Base-by-base conservation (phyloP, 2,113 vertebrate genomes). In the Pseudonaja textilis region DNA sequence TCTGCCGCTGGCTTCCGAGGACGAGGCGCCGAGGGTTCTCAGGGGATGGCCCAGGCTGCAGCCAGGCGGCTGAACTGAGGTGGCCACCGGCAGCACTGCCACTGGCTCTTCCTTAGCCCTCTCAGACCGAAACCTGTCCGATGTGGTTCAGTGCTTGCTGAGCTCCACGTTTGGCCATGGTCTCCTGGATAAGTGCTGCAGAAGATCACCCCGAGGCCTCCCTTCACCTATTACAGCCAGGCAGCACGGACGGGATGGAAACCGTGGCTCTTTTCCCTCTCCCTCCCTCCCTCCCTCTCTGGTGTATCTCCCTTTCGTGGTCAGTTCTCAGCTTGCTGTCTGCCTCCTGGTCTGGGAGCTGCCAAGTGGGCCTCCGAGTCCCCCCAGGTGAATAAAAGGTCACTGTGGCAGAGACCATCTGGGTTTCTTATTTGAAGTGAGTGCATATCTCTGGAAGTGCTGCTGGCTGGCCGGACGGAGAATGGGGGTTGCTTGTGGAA, bases 1-100 rank as follows among this genome's bases (percentile, higher is more conserved):
- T 94, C 97, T 16, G 93, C 97, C 0, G 90, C 97, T 0, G 97
- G 98, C 4, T 95, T 98, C 95, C 97, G 96, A 0, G 96, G 97
- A 81, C 96, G 97, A 0, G 81, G 96, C 90, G 1, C 91, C 0
- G 98, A 98, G 92, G 91, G 91, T 88, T 95, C 96, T 2, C 97
- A 97, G 0, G 92, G 9, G 0, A 1, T 94, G 0, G 87, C 93
- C 0, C 94, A 97, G 93, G 94, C 97, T 0, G 94, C 97, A 16
- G 97, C 96, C 96, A 95, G 97, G 42, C 95, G 97, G 59, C 98
- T 96, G 7, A 98, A 93, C 86, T 45, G 8, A 1, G 2, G n/a
- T 9, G 8, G 47, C 8, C n/a, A n/a, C n/a, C n/a, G 3, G 50
- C 26, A 29, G 0, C 42, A 54, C 39, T 45, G 22, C 59, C 25